phyloP scores from a whole-genome alignment of 2,797 vertebrate species.

The Muscicapa comitata region DNA sequence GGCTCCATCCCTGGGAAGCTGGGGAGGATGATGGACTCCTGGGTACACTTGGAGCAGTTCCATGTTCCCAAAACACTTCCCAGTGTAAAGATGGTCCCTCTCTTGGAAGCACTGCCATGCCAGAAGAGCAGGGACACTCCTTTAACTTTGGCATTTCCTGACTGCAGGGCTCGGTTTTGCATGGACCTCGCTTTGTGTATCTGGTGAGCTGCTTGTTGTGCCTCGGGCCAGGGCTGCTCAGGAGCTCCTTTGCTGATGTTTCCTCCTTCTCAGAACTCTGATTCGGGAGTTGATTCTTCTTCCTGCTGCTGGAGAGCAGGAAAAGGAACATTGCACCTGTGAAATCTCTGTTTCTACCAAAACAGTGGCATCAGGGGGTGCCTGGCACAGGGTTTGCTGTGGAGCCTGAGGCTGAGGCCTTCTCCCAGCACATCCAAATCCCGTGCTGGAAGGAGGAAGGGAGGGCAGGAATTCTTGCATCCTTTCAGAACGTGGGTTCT shows the following conservation, averaged over 20 bases:
- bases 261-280: conserved; percentile 18
- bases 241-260: neutral
- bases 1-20: neutral
- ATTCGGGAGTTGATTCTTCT: neutral
- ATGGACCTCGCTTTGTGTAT: conserved; percentile 9
- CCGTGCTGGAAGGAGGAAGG: conserved; percentile 8
- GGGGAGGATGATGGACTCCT: neutral
- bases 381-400: neutral
- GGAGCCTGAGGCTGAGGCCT: fast-evolving
- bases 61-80: neutral
- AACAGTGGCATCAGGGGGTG: neutral
- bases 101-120: fast-evolving
- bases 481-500: neutral
- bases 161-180: neutral
- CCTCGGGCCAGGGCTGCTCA: neutral
- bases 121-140: neutral
- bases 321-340: fast-evolving
- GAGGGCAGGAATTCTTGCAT: neutral
- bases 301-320: neutral
- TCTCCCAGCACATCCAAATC: neutral
- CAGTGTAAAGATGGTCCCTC: neutral
- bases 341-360: neutral
- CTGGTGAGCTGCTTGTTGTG: neutral
- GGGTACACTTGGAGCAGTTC: neutral
- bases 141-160: conserved; percentile 67